phyloP scores from a whole-genome alignment of 2,113 vertebrate species.

The Heteronetta atricapilla region DNA sequence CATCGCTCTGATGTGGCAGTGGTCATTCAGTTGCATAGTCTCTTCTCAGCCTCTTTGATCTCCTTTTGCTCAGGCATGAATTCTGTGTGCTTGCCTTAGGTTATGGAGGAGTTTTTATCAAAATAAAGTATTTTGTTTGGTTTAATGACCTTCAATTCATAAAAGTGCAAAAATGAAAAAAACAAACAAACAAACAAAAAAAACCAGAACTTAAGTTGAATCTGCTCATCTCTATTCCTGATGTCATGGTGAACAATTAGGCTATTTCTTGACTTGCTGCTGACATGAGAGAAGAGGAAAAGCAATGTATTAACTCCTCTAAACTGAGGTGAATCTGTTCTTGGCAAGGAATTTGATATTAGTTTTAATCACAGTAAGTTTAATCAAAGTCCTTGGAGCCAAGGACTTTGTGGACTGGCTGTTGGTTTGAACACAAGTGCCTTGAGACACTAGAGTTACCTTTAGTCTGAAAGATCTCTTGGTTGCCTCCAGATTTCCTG shows the following conservation, averaged over 20 bases:
- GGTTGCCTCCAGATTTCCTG: neutral
- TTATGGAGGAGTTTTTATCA: neutral
- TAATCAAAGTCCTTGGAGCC: no score
- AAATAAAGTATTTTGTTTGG: neutral
- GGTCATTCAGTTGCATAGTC: neutral
- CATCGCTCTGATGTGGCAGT: rapidly evolving
- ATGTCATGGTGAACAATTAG: neutral
- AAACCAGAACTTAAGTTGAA: neutral
- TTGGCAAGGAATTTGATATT: neutral
- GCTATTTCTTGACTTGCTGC: neutral
- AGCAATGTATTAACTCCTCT: neutral
- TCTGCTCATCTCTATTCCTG: neutral
- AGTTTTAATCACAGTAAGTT: no score
- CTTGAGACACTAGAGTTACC: neutral
- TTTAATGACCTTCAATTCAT: neutral
- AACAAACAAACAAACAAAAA: neutral
- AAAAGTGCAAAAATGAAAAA: neutral
- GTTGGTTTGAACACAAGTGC: neutral
- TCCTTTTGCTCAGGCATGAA: neutral
- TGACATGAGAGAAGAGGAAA: neutral
- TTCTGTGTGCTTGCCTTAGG: neutral
- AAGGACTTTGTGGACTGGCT: neutral
- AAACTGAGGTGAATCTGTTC: neutral
- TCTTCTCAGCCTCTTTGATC: neutral
- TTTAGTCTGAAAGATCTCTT: neutral